phyloP scores from a whole-genome alignment of 2,888 invertebrate genomes.

The Nysson spinosus region DNA sequence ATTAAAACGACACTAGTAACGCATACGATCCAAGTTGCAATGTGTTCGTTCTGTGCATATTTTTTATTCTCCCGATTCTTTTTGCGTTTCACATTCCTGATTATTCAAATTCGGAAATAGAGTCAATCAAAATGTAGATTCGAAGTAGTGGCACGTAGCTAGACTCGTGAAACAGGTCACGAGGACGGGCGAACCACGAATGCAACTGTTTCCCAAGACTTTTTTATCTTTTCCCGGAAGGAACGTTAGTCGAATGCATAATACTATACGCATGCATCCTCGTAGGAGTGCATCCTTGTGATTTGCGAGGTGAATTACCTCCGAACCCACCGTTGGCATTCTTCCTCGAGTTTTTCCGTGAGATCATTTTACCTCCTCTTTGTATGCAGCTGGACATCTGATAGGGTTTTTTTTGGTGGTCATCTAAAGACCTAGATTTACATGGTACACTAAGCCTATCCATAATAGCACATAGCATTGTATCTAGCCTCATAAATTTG shows the following conservation, averaged over 20 bases:
- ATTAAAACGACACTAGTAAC: no score
- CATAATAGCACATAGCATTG: no score
- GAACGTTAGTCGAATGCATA: slow-evolving; percentile 49
- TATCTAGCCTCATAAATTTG: no score
- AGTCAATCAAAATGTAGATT: slow-evolving; percentile 36
- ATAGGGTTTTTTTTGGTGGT: no score
- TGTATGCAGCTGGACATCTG: no score
- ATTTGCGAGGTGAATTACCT: slow-evolving; percentile 46
- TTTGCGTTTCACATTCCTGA: neutral
- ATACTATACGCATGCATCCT: slow-evolving; percentile 36
- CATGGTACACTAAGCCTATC: no score
- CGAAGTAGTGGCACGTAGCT: slow-evolving; percentile 40
- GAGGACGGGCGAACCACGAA: slow-evolving; percentile 45
- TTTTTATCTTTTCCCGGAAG: slow-evolving; percentile 52
- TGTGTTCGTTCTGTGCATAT: no score
- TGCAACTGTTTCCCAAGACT: slow-evolving; percentile 35
- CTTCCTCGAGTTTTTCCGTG: no score
- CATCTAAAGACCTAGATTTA: no score
- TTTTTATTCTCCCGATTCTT: neutral
- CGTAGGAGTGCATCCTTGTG: slow-evolving; percentile 26
- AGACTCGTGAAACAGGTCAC: slow-evolving; percentile 47
- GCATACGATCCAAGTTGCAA: no score
- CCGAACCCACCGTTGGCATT: slow-evolving; percentile 15
- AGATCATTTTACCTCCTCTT: no score
- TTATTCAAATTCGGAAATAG: slow-evolving; percentile 18